Evolutionary conservation across 2,888 invertebrate genomes (phyloP).

Genomic region (Matsumyia berberina): DNA sequence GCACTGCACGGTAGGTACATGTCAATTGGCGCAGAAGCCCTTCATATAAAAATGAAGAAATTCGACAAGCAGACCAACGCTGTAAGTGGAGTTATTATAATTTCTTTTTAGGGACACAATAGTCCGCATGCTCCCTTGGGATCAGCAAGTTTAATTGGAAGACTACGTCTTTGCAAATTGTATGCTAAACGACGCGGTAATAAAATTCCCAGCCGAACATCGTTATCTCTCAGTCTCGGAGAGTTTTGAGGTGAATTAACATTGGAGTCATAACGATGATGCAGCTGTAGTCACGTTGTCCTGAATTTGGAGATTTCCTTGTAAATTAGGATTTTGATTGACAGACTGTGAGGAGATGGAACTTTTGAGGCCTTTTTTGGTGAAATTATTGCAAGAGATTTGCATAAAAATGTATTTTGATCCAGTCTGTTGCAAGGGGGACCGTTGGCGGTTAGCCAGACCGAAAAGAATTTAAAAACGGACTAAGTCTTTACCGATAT

Average conservation of each 20-base stretch:
- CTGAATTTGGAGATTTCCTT: conserved; percentile 63
- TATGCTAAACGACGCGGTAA: conserved; percentile 73
- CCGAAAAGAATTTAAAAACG: too few relatives aligned
- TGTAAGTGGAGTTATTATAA: conserved; percentile 75
- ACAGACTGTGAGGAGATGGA: conserved; percentile 66
- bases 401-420: conserved; percentile 49
- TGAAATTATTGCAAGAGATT: conserved; percentile 53
- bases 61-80: conserved; percentile 41
- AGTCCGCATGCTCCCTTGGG: conserved; percentile 44
- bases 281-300: conserved; percentile 56
- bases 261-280: conserved; percentile 72
- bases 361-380: conserved; percentile 48
- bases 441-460: too few relatives aligned
- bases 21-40: conserved; percentile 67
- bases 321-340: conserved; percentile 75
- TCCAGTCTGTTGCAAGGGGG: not conserved
- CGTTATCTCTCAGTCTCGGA: conserved; percentile 60
- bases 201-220: conserved; percentile 68
- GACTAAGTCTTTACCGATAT: too few relatives aligned
- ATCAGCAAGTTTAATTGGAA: conserved; percentile 72
- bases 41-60: conserved; percentile 76
- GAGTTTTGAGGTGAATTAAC: conserved; percentile 70
- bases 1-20: conserved; percentile 65
- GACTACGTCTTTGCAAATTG: conserved; percentile 70
- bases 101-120: conserved; percentile 71